Conservation (phyloP, 2,888 invertebrate genomes). For the Lasius platythorax region DNA sequence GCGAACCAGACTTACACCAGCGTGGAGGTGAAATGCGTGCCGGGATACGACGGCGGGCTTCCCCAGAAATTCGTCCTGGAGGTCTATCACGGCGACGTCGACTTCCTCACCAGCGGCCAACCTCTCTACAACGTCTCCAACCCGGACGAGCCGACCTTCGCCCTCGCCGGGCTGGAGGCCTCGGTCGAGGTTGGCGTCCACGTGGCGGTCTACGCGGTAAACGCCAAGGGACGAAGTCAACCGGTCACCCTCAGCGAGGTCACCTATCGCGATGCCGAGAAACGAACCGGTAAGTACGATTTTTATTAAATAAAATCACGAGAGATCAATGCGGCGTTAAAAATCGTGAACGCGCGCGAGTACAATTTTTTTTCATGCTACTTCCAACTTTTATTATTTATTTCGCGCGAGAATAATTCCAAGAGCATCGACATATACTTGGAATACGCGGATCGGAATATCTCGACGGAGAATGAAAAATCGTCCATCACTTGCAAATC, state of each 20-base stretch:
- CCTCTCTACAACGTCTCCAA: conserved; percentile 88
- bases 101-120: conserved; percentile 78
- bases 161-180: conserved; percentile 92
- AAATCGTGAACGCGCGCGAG: background rate
- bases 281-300: conserved; percentile 89
- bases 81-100: conserved; percentile 88
- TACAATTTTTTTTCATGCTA: background rate
- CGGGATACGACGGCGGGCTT: conserved; percentile 96
- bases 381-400: background rate
- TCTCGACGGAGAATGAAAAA: conserved; percentile 66
- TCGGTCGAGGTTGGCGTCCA: conserved; percentile 91
- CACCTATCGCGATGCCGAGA: conserved; percentile 93
- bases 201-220: conserved; percentile 92
- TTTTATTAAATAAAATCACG: background rate
- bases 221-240: conserved; percentile 93
- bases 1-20: conserved; percentile 95
- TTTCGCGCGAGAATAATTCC: background rate
- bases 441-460: background rate
- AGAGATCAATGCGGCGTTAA: background rate
- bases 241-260: conserved; percentile 92
- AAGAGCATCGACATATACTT: background rate
- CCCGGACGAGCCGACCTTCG: conserved; percentile 91
- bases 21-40: conserved; percentile 93
- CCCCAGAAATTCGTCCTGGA: conserved; percentile 95
- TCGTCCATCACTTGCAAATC: conserved; percentile 58